Conservation (phyloP, 2,113 vertebrate species). For the Chloroceryle aenea region DNA sequence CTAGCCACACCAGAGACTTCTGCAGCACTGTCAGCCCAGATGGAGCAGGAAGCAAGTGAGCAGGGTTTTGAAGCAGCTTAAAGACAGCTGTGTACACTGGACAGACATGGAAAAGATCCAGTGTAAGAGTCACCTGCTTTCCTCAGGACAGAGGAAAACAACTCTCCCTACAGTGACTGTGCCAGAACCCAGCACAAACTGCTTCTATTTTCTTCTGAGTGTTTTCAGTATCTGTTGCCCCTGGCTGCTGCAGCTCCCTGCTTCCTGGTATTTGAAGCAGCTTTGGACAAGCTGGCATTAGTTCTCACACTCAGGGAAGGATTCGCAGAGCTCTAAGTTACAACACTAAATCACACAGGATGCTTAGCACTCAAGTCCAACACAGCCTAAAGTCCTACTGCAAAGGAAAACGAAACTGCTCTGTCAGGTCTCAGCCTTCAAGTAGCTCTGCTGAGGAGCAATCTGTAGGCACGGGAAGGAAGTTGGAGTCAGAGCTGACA, state of each 20-base stretch:
- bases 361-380: background rate
- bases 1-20: background rate
- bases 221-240: background rate
- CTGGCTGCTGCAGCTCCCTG: background rate
- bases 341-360: background rate
- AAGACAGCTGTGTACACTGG: background rate
- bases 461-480: background rate
- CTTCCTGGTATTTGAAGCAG: background rate
- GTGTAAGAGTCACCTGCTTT: background rate
- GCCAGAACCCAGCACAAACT: background rate
- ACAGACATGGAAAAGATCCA: background rate
- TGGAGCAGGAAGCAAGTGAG: background rate
- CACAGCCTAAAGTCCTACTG: background rate
- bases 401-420: background rate
- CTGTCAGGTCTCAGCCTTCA: background rate
- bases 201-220: background rate
- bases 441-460: background rate
- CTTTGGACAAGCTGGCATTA: slow-evolving; percentile 37
- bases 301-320: background rate
- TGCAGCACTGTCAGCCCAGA: background rate
- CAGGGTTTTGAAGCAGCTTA: background rate
- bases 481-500: background rate
- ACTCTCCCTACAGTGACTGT: background rate
- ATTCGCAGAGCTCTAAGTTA: slow-evolving; percentile 14
- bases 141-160: slow-evolving; percentile 6